Base-by-base conservation (phyloP, 2,888 invertebrate genomes). In the Drosophila barbarae region DNA sequence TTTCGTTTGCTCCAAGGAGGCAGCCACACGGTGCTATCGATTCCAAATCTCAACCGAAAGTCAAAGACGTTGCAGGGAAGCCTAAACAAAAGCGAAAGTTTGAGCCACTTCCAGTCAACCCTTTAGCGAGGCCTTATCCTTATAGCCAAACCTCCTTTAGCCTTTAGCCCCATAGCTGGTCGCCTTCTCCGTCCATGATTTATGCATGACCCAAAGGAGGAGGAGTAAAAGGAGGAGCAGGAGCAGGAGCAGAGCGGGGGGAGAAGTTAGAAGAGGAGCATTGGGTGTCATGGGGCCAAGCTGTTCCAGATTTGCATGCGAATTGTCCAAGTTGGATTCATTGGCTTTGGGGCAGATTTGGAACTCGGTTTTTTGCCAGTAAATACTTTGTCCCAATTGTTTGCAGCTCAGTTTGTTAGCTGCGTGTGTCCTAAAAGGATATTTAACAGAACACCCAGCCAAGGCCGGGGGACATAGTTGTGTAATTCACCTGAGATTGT, bases 61-160 rank as follows among this genome's bases (percentile, higher is more conserved):
- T 59, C 59, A 57, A 69, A 76, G 36, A 41, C 35, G 39, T 3
- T 6, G 26, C 8, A 9, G 41, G 26, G 54, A 52, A 52, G 69
- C 63, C 71, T 76, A 75, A 77, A 49, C 59, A 68, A 79, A 74
- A 79, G 74, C 72, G 74, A 80, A 80, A 75, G 78, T 81, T 63
- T 83, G 46, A 32, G 78, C 78, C 77, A 77, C 80, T 79, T 78
- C 41, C 41, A 13, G 57, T 69, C 66, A 82, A 82, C 72, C 83
- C 83, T 77, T 78, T 73, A 59, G 67, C 63, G 60, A 64, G 51
- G 51, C 32, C 46, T 30, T 34, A 18, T 12, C 53, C 23, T 49
- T 44, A 41, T 49, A 26, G 6, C 26, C 36, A 46, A 50, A 50
- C 7, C 39, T 38, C 47, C 57, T 10, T 28, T 30, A 7, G 28